Evolutionary conservation across 2,888 invertebrate genomes (phyloP), one percentile per base, ranked within the genome.

Genomic region (Cybosia mesomella): DNA sequence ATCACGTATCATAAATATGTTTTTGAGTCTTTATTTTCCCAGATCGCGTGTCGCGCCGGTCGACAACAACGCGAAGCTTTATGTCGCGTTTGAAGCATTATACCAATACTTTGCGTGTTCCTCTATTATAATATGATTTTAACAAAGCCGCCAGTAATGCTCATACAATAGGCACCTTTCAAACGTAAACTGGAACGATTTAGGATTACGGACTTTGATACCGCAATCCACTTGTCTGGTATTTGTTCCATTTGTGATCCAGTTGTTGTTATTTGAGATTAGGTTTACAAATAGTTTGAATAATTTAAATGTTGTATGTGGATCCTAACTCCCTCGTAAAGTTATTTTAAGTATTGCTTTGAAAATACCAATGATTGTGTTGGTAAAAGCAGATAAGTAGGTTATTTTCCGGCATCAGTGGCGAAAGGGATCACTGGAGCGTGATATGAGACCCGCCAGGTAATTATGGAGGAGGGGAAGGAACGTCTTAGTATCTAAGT

Each of bases 91-190:
- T 82, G 80, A 83, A 83, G 83, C 83, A 89, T 90, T 86, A 90
- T 90, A 90, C 89, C 91, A 88, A 91, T 88, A 89, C 89, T 89
- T 92, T 82, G 92, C 93, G 91, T 93, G 94, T 91, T 88, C 81
- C 85, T 87, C 87, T 88, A 90, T 90, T 92, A 90, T 92, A 89
- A 92, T 91, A 89, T 87, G 87, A 90, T 91, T 92, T 90, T 87
- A 89, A 92, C 90, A 89, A 91, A 92, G 89, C 89, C 87, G 79
- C 73, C 68, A 66, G 81, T 92, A 92, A 92, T 91, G 86, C 90
- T 87, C 87, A 84, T 86, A 91, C 91, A 92, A 93, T 89, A 85
- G 88, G 78, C 83, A 83, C 88, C 87, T 89, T 89, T 85, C 85
- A 87, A 88, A 89, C 86, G 85, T 87, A 87, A 89, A 90, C 90